phyloP scores from a whole-genome alignment of 2,113 vertebrate genomes.

The Lathamus discolor region DNA sequence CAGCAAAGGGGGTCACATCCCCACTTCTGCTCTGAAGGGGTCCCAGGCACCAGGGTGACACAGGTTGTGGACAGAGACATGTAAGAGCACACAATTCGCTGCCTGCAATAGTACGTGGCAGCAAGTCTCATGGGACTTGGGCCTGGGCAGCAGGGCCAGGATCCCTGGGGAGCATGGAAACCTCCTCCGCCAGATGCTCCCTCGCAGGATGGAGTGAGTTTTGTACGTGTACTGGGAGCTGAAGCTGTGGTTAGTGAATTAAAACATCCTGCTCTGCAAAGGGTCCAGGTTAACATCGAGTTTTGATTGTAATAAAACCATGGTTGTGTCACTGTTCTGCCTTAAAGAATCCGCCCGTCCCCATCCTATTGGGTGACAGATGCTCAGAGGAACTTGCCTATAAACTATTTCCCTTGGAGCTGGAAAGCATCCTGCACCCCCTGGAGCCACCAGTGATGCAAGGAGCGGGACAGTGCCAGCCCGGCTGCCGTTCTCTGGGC shows the following conservation, averaged over 20 bases:
- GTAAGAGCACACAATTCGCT: not conserved
- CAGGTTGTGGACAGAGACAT: rapidly evolving
- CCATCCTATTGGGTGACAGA: not conserved
- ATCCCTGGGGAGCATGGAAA: rapidly evolving
- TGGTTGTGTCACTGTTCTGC: not conserved
- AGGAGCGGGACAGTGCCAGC: slow-evolving; percentile 4
- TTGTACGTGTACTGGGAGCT: not conserved
- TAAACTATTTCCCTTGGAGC: not conserved
- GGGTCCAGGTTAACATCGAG: not conserved
- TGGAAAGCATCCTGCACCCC: slow-evolving; percentile 14
- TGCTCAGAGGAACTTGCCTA: not conserved
- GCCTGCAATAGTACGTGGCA: rapidly evolving
- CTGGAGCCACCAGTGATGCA: not conserved
- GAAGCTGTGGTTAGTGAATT: rapidly evolving
- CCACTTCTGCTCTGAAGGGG: not conserved
- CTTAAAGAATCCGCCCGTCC: not conserved
- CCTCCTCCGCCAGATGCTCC: not conserved
- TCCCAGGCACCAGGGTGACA: not conserved
- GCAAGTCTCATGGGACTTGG: not conserved
- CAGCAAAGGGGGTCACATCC: not conserved
- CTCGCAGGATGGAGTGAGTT: not conserved
- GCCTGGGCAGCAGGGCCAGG: not conserved
- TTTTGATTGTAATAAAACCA: rapidly evolving
- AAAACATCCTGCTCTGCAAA: not conserved
- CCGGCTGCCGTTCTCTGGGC: not conserved